phyloP scores from a whole-genome alignment of 2,888 invertebrate genomes.

The Barypeithes pellucidus region DNA sequence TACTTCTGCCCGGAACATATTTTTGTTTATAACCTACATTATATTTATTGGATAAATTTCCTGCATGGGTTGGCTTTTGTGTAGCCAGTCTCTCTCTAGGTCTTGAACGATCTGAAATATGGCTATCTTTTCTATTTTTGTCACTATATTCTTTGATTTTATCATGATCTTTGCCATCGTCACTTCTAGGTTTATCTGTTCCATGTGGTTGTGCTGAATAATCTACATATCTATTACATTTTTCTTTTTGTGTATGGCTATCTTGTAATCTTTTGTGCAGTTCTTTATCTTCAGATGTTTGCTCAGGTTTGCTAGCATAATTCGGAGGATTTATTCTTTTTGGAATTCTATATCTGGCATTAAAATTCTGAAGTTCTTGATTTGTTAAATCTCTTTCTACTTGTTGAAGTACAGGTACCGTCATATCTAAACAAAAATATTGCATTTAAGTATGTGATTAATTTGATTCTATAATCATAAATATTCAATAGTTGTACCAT shows the following conservation, averaged over 20 bases:
- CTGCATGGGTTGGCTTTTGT: not conserved
- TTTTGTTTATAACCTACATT: not conserved
- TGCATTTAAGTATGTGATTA: not conserved
- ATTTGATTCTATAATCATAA: too few relatives aligned
- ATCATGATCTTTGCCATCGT: not conserved
- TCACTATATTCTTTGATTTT: not conserved
- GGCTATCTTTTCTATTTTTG: not conserved
- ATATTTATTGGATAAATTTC: not conserved
- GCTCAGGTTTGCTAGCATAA: not conserved
- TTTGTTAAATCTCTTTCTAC: conserved; percentile 21
- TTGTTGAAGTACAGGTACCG: conserved; percentile 1
- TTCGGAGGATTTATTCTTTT: conserved; percentile 8
- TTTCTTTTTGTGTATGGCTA: not conserved
- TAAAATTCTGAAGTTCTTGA: conserved; percentile 24
- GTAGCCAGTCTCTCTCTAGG: conserved; percentile 11
- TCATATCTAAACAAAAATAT: conserved; percentile 10
- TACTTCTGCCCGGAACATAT: not conserved
- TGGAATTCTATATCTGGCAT: conserved; percentile 20
- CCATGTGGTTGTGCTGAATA: too few relatives aligned
- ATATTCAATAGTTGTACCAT: too few relatives aligned
- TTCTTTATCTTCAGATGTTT: not conserved
- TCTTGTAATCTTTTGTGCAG: not conserved
- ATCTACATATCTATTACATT: too few relatives aligned
- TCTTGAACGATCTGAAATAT: not conserved
- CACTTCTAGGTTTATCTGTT: not conserved